Base-by-base conservation (phyloP, 2,113 vertebrate species). In the Promerops cafer region DNA sequence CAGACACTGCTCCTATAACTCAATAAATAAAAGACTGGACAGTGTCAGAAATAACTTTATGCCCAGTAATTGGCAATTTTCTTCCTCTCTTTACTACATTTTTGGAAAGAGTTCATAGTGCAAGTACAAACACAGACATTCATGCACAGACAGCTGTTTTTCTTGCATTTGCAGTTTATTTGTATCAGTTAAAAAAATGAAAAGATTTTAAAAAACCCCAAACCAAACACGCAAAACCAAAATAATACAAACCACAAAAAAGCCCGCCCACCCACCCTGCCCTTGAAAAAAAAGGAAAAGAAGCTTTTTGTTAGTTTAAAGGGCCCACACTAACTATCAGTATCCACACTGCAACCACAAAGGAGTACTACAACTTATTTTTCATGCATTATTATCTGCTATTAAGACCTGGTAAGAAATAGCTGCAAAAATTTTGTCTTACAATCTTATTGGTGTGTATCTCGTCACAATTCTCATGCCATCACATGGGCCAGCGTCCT, bases 261-360 rank as follows among this genome's bases (percentile, higher is more conserved):
- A 7, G 30, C 2, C 7, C 6, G 26, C 11, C 5, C 39, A 35
- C 4, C 8, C 22, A 39, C 2, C 8, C 16, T 0, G 0, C 24
- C 22, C 7, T 4, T 4, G 0, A 9, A 23, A 18, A 50, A 60
- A 35, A 7, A 5, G 18, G 18, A 83, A 94, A 63, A 77, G 1
- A 6, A 87, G 10, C 3, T 72, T 74, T 83, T 26, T 11, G 23
- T 86, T 87, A 89, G 44, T 75, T 70, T 59, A 59, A 77, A 70
- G 39, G 35, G 63, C 8, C 19, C 63, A 93, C 10, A n/a, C 10
- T 20, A 65, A 49, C 8, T 52, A 45, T 47, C 61, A 80, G 39
- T 16, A 90, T 66, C 33, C 21, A 15, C 60, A 63, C 14, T 16
- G 22, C 37, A 79, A 80, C n/a, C 6, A 5, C 7, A 2, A 70